These are phyloP conservation scores for Microctenopoma lineatum DNA, from an alignment of 2,797 vertebrate species.

Conservation along the genomic window DNA sequence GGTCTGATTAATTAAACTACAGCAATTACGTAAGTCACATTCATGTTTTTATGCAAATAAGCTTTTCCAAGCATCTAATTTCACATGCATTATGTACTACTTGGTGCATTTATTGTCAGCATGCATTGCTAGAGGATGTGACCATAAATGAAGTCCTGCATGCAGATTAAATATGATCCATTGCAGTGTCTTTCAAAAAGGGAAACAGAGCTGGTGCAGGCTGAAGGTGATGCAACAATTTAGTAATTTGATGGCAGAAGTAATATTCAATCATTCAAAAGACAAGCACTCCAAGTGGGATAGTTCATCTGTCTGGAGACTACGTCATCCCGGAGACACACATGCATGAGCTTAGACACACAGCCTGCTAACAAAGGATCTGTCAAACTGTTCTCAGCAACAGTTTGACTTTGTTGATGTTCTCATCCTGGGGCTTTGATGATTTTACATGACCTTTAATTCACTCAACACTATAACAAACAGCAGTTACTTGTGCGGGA, in stretches of 20 bases:
- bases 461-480: slow-evolving; percentile 6
- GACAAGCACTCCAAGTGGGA: slow-evolving; percentile 48
- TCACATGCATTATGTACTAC: neutral
- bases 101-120: neutral
- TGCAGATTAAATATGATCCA: neutral
- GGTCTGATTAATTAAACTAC: neutral
- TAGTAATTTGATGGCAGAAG: slow-evolving; percentile 41
- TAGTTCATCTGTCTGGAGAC: slow-evolving; percentile 50
- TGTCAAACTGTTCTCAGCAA: slow-evolving; percentile 18
- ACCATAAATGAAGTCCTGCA: neutral
- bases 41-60: neutral
- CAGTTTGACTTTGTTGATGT: neutral
- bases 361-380: neutral
- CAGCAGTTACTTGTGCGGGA: neutral
- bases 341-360: neutral
- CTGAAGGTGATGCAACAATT: slow-evolving; percentile 29
- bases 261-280: slow-evolving; percentile 60
- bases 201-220: slow-evolving; percentile 17
- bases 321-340: slow-evolving; percentile 46
- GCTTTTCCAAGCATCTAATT: neutral
- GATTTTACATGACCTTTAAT: slow-evolving; percentile 9
- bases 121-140: neutral
- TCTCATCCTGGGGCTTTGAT: neutral
- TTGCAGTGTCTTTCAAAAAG: slow-evolving; percentile 4
- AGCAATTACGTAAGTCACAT: neutral